Base-by-base conservation (phyloP, 2,113 vertebrate species). In the Asarcornis scutulata region DNA sequence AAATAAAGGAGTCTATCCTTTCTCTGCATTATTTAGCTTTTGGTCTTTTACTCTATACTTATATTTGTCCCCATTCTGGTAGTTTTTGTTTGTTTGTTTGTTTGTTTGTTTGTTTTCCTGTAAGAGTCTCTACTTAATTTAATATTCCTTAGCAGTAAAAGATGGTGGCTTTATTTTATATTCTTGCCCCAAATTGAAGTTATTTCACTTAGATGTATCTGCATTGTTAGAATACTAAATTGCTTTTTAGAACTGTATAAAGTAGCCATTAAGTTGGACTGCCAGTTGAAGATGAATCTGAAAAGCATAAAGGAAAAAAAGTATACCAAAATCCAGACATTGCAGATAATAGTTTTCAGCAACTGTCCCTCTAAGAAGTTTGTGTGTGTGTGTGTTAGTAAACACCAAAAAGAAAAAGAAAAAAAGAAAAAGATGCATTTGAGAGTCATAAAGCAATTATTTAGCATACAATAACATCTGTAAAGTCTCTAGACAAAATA, bases 361-460 rank as follows among this genome's bases (percentile, higher is more conserved):
- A 32, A 26, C 77, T 96, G 71, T 85, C 79, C 95, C 97, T 96
- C 94, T 96, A 78, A 72, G 31, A 44, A 22, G 34, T 64, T 84
- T 71, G 5, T 86, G 7, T 50, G 48, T 26, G 48, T 26, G 32
- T 62, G 13, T 40, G 4, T 32, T 18, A 68, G 8, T 21, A 42
- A 50, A 53, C 90, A 48, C 4, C 9, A n/a, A 42, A n/a, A 40
- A 84, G 29, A 34, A 38, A 94, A 82, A 60, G 29, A 93, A 95
- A 68, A 23, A 66, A 91, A 48, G 91, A 93, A 77, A 69, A 25
- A 0, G 94, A 80, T 76, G 88, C 17, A 91, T 91, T 92, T 89
- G 77, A 95, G 91, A 92, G 79, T 91, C 89, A 96, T 96, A 94
- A 96, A 97, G 53, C 34, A 96, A 94, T 88, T 96, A 62, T 96